Conservation (phyloP, 2,113 vertebrate species). For the Proterorhinus semilunaris region DNA sequence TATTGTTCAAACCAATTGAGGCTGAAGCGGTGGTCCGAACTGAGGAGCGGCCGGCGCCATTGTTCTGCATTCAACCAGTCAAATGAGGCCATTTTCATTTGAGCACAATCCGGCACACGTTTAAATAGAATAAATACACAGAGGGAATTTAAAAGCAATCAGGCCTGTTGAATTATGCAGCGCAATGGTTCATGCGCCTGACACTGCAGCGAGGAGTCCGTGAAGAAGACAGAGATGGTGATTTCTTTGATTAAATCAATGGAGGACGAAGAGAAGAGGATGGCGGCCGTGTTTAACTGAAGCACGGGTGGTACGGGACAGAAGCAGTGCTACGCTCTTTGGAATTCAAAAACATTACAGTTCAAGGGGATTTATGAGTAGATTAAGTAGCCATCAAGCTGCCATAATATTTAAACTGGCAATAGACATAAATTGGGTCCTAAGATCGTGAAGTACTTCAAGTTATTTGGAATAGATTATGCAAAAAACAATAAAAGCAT, state of each 20-base stretch:
- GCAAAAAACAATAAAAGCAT: neutral
- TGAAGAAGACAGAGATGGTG: conserved; percentile 30
- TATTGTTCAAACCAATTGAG: conserved; percentile 70
- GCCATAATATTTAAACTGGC: neutral
- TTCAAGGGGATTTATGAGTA: conserved; percentile 23
- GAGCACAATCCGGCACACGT: conserved; percentile 35
- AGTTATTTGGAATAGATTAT: neutral
- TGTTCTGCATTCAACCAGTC: conserved; percentile 47
- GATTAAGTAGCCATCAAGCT: neutral
- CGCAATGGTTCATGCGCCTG: conserved; percentile 56
- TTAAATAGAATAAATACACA: conserved; percentile 68
- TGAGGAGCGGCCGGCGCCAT: conserved; percentile 15
- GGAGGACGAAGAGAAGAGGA: conserved; percentile 64
- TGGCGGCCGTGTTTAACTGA: conserved; percentile 47
- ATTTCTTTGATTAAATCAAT: conserved; percentile 81
- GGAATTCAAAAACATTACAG: conserved; percentile 30
- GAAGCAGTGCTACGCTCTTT: conserved; percentile 51
- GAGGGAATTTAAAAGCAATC: conserved; percentile 79
- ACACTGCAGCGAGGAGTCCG: conserved; percentile 46
- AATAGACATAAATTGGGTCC: neutral
- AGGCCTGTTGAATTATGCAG: conserved; percentile 77
- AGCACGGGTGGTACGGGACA: conserved; percentile 46
- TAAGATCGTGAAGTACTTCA: neutral
- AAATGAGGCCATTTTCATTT: conserved; percentile 44
- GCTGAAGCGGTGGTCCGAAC: conserved; percentile 51